Evolutionary conservation across 2,797 vertebrate species (phyloP).

Genomic region (Sebastes nivosus): DNA sequence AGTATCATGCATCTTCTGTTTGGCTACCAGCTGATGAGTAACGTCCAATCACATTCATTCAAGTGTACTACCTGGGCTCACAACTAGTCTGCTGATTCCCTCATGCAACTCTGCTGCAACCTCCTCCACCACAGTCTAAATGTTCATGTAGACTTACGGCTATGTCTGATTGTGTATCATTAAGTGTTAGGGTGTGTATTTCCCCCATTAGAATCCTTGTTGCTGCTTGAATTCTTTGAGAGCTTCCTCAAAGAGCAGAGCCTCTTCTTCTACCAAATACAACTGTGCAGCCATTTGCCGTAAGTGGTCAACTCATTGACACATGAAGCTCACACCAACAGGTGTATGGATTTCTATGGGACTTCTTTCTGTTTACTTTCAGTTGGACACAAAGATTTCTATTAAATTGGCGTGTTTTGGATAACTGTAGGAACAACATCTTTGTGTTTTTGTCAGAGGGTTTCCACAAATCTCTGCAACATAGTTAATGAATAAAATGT

Average conservation of each 20-base stretch:
- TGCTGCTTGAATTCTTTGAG: too few relatives aligned
- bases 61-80: neutral
- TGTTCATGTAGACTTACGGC: neutral
- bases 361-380: neutral
- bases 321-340: neutral
- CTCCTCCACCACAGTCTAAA: neutral
- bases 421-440: neutral
- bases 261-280: neutral
- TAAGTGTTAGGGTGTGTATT: neutral
- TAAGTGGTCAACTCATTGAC: neutral
- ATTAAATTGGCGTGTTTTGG: neutral
- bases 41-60: neutral
- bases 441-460: neutral
- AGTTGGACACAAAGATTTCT: neutral
- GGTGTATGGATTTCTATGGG: neutral
- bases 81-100: neutral
- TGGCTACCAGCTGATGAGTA: neutral
- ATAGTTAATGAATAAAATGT: neutral
- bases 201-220: neutral
- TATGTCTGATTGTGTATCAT: neutral
- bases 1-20: neutral
- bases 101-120: neutral
- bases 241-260: too few relatives aligned
- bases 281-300: neutral
- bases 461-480: neutral